A percentile compares a stretch with the other conserved stretches of the same genome.
These are phyloP conservation scores for Drosophila sucinea DNA, from an alignment of 1,140 invertebrate genomes.

Conservation along the genomic window DNA sequence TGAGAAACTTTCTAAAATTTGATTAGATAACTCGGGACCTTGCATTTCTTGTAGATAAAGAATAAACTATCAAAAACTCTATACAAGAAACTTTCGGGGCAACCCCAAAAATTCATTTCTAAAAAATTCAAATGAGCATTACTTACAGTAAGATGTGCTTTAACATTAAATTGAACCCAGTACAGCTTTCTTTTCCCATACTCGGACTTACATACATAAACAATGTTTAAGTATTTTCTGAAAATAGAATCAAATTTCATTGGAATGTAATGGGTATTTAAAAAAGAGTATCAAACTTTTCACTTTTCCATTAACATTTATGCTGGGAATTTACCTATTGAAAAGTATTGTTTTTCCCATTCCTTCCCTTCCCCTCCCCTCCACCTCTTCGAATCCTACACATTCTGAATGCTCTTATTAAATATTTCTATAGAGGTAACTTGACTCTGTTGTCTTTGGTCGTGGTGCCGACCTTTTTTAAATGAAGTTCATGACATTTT, in stretches of 20 bases:
- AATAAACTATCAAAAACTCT: too few species aligned
- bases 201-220: neutral
- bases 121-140: too few species aligned
- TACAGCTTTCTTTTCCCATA: neutral
- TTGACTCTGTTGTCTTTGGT: slow-evolving; percentile 8
- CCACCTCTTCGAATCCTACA: neutral
- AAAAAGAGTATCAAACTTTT: neutral
- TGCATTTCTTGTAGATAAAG: too few species aligned
- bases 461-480: slow-evolving; percentile 10
- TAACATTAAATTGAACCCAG: too few species aligned
- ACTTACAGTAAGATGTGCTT: too few species aligned
- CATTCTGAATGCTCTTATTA: neutral
- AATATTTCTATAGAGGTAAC: slow-evolving; percentile 13
- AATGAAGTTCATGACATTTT: slow-evolving; percentile 14
- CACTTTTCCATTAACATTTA: neutral
- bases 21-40: too few species aligned
- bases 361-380: neutral
- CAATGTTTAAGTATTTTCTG: neutral
- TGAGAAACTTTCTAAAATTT: too few species aligned
- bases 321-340: slow-evolving; percentile 7
- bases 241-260: neutral
- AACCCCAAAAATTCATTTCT: too few species aligned
- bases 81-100: too few species aligned
- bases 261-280: neutral
- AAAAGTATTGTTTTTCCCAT: slow-evolving; percentile 1